Conservation (phyloP, 92 coral and sea anemone species). For the Epizoanthus ramosus region DNA sequence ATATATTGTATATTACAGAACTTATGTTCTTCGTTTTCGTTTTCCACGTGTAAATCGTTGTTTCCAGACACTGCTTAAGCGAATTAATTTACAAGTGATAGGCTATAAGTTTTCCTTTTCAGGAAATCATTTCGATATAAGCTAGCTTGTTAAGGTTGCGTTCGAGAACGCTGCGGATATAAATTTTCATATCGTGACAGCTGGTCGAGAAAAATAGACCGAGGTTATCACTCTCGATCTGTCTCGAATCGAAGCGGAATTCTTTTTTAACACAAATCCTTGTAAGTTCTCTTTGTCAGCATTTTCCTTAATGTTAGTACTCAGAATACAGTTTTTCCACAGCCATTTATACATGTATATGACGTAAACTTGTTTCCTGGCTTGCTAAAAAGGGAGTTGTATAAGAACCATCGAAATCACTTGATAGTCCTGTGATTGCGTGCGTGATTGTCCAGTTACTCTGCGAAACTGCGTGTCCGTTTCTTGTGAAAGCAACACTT, state of each 20-base stretch:
- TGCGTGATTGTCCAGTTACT: conserved; percentile 9
- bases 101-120: conserved; percentile 9
- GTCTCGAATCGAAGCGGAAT: background rate
- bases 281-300: background rate
- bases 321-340: background rate
- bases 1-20: background rate
- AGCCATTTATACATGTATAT: background rate
- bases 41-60: conserved; percentile 7
- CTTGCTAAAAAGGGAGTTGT: background rate
- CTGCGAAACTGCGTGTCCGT: background rate
- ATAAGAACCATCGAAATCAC: background rate
- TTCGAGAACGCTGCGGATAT: conserved; percentile 2
- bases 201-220: conserved; percentile 19
- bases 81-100: conserved; percentile 31
- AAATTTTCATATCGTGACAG: conserved; percentile 39
- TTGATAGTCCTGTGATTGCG: conserved; percentile 21
- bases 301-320: background rate
- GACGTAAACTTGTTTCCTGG: background rate
- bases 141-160: background rate
- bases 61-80: conserved; percentile 8
- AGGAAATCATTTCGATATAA: conserved; percentile 47
- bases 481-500: background rate
- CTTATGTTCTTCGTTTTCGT: background rate
- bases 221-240: conserved; percentile 25
- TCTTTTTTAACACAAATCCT: conserved; percentile 1